Evolutionary conservation across 2,888 invertebrate species (phyloP).

Genomic region (Dastarcus helophoroides): DNA sequence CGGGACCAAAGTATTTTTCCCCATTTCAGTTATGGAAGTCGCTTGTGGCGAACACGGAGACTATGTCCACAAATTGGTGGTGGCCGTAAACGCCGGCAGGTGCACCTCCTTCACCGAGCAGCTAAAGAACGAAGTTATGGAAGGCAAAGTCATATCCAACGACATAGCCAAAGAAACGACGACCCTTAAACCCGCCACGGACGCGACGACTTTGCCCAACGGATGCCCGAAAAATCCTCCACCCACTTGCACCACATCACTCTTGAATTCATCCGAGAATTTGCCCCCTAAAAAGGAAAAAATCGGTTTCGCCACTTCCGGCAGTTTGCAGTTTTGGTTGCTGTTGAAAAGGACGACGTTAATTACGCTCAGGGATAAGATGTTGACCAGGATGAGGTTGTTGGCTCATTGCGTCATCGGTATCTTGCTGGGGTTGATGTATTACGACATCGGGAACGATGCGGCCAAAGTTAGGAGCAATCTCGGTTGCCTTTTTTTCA

Average conservation of each 20-base stretch:
- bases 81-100: conserved; percentile 71
- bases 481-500: conserved; percentile 92
- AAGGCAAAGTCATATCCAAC: conserved; percentile 39
- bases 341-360: conserved; percentile 73
- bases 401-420: conserved; percentile 83
- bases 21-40: conserved; percentile 77
- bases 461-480: conserved; percentile 92
- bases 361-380: conserved; percentile 75
- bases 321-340: conserved; percentile 78
- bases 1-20: conserved; percentile 1
- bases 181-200: conserved; percentile 29
- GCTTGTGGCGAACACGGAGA: conserved; percentile 93
- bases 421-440: conserved; percentile 82
- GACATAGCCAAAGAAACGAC: conserved; percentile 42
- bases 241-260: conserved; percentile 42
- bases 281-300: conserved; percentile 41
- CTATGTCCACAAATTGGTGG: conserved; percentile 71
- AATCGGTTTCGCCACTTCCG: conserved; percentile 69
- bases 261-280: conserved; percentile 34
- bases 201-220: conserved; percentile 26
- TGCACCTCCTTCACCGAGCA: conserved; percentile 48
- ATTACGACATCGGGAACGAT: conserved; percentile 86
- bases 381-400: conserved; percentile 78
- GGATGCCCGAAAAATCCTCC: conserved; percentile 35
- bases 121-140: conserved; percentile 35